Base-by-base conservation (phyloP, 1,140 invertebrate species). In the Bombus balteatus region DNA sequence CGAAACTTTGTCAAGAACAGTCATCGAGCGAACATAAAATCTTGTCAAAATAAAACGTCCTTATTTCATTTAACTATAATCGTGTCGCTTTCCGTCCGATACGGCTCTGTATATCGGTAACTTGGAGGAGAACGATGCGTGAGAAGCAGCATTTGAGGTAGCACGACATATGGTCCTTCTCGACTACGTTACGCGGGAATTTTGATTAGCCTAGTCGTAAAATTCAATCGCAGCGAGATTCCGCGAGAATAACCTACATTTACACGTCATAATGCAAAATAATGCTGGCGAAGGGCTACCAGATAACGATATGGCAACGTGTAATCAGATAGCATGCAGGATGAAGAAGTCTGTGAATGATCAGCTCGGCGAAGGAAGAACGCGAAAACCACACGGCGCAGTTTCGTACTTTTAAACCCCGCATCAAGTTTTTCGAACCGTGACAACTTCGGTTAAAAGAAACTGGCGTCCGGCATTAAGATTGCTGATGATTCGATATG, bases 301-400 rank as follows among this genome's bases (percentile, higher is more conserved):
- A 57, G 68, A 53, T 81, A 85, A 81, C 83, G 83, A 85, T 39
- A 32, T 47, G 22, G 70, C 57, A 73, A 81, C 77, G 57, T 80
- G 77, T 80, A 85, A 85, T 85, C 77, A 85, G 13, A 71, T 18
- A 41, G 25, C 47, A 62, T 32, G 25, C 65, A 28, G 28, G 43
- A n/a, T 8, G 53, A 37, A n/a, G 32, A 37, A n/a, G 32, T 12
- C 32, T 22, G 28, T 3, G 34, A 41, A 62, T 37, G 25, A 85
- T 85, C 76, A 22, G 47, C n/a, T 62, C 43, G 4, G 13, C 10
- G 39, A 37, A 53, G 59, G n/a, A 68, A 37, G 73, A 32, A 83
- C 15, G 65, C 4, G 32, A 65, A 66, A 76, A 41, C 39, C 22
- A 15, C 41, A 62, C 25, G 1, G 18, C 75, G 47, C 39, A 70